Evolutionary conservation across 92 coral and sea anemone species (phyloP), one percentile per base, ranked within the genome.

Genomic region (Nematostella vectensis): DNA sequence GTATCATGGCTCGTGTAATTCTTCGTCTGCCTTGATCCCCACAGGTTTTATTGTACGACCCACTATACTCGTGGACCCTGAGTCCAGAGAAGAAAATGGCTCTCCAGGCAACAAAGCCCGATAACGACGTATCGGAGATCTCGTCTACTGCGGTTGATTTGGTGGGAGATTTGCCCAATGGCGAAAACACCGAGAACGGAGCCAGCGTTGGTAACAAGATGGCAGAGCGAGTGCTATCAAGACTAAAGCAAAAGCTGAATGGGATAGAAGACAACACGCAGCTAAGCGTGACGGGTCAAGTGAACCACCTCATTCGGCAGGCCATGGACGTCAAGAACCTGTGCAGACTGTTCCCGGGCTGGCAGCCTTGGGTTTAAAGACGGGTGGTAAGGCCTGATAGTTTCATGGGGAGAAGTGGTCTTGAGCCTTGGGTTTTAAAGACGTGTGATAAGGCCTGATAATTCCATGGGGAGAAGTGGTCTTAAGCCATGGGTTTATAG

Each of bases 291-390:
- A 65, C 79, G 43, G 98, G 98, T 17, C 98, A 91, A 48, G 96
- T 91, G 53, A 91, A 82, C 52, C 98, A 85, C 47, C 78, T 91
- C 44, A 91, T 91, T 47, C 74, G 96, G 17, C 91, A 91, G 36
- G 98, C 96, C 0, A 88, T 57, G 75, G 98, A 91, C 45, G 75
- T 93, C 0, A 91, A 91, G 48, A 91, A 91, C 60, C 54, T 91
- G 25, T 82, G 88, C 55, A 66, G 88, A 4, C 61, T 91, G 49
- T 91, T 86, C 55, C 59, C 85, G 23, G 98, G 98, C 1, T 91
- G 98, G 98, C 98, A 91, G 71, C 96, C 98, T 2, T 91, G 98
- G 98, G 83, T 91, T 11, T 91, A 69, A 45, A 33, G n/a, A n/a
- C n/a, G n/a, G n/a, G n/a, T n/a, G n/a, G n/a, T n/a, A n/a, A n/a